Percentiles rank a stretch among this genome's conserved stretches.
Conservation (phyloP, 2,888 invertebrate species). For the Cantharis lateralis region DNA sequence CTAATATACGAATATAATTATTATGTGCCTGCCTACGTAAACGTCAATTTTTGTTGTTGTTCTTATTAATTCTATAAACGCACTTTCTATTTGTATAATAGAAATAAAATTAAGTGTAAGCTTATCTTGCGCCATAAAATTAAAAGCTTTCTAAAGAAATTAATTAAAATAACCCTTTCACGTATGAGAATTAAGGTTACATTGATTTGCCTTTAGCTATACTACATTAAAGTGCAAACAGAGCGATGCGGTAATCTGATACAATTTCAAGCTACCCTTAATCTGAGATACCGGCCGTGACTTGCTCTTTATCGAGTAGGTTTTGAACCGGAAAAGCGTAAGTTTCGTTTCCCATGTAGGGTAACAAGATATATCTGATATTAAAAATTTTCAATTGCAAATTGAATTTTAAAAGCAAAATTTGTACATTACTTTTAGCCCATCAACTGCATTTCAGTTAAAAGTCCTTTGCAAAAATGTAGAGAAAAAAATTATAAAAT, state of each 20-base stretch:
- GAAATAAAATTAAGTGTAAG: background rate
- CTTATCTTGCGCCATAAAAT: background rate
- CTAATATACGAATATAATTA: background rate
- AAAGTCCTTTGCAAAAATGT: no score
- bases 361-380: background rate
- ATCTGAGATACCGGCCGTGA: conserved; percentile 1
- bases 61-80: background rate
- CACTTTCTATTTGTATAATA: background rate
- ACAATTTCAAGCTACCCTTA: conserved; percentile 4
- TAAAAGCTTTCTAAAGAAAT: background rate
- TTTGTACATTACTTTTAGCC: background rate
- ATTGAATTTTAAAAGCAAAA: background rate
- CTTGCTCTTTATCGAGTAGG: conserved; percentile 1
- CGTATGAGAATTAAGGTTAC: background rate
- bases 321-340: conserved; percentile 2
- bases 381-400: background rate
- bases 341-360: background rate
- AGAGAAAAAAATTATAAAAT: no score
- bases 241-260: conserved; percentile 4
- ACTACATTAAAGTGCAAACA: conserved; percentile 3
- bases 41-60: background rate
- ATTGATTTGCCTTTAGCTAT: conserved; percentile 3
- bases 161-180: conserved; percentile 1
- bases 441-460: background rate
- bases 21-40: background rate